phyloP scores from a whole-genome alignment of 1,140 invertebrate genomes.

The Drosophila sechellia region DNA sequence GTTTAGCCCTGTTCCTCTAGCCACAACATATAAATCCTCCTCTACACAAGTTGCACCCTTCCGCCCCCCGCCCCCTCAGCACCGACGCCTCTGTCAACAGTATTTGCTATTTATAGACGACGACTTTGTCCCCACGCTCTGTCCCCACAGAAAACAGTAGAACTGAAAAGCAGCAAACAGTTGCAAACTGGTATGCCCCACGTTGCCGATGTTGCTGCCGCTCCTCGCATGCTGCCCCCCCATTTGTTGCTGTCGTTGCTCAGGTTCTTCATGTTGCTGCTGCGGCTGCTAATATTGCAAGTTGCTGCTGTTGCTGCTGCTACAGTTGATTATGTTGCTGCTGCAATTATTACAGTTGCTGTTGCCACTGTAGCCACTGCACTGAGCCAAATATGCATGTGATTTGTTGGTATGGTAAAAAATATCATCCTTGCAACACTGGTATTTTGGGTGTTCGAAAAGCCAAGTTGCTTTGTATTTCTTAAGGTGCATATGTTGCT shows the following conservation, averaged over 20 bases:
- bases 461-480: not conserved
- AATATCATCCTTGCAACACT: no score
- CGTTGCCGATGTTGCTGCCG: slow-evolving; percentile 19
- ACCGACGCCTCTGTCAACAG: slow-evolving; percentile 26
- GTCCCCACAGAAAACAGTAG: slow-evolving; percentile 15
- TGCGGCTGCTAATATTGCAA: slow-evolving; percentile 16
- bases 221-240: slow-evolving; percentile 2
- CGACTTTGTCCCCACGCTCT: slow-evolving; percentile 64
- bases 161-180: slow-evolving; percentile 29
- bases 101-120: slow-evolving; percentile 72
- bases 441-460: no score
- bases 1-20: slow-evolving; percentile 9
- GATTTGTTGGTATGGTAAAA: no score
- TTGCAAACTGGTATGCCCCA: slow-evolving; percentile 40
- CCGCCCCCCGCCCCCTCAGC: not conserved
- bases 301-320: slow-evolving; percentile 2
- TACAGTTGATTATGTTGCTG: slow-evolving; percentile 21
- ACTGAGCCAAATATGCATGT: not conserved
- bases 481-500: slow-evolving; percentile 12
- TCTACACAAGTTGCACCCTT: no score
- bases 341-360: slow-evolving; percentile 35
- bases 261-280: slow-evolving; percentile 18
- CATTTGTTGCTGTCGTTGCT: slow-evolving; percentile 10
- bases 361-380: not conserved
- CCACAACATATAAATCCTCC: not conserved